These are phyloP conservation scores for Leptinotarsa texana DNA, from an alignment of 1,140 invertebrate species.

Conservation along the genomic window DNA sequence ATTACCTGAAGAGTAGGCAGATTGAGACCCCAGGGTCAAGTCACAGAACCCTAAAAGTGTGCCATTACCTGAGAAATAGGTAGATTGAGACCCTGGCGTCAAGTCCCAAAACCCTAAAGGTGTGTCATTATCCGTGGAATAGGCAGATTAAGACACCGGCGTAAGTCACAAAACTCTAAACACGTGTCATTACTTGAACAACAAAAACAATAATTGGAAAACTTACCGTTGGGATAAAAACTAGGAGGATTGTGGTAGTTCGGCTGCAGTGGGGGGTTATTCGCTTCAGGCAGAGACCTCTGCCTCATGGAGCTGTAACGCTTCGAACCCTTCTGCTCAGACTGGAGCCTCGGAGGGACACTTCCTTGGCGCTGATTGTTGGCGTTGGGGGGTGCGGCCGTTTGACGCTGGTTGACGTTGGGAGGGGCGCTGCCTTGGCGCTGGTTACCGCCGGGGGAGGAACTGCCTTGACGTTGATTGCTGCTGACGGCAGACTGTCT, in stretches of 20 bases:
- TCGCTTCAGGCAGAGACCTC: slow-evolving; percentile 56
- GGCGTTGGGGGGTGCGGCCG: background rate
- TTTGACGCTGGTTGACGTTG: background rate
- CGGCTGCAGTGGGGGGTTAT: slow-evolving; percentile 39
- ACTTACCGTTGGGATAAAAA: slow-evolving; percentile 50
- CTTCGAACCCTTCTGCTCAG: slow-evolving; percentile 57
- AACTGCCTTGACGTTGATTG: slow-evolving; percentile 52
- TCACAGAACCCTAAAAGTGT: too few species aligned
- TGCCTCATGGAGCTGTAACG: slow-evolving; percentile 61
- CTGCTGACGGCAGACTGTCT: slow-evolving; percentile 12
- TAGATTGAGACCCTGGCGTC: too few species aligned
- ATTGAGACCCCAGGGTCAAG: too few species aligned
- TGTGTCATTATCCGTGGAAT: too few species aligned
- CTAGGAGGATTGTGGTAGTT: slow-evolving; percentile 34
- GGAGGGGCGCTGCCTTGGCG: background rate
- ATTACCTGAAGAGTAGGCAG: too few species aligned
- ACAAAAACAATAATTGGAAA: background rate
- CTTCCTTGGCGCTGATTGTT: slow-evolving; percentile 52
- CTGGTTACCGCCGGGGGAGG: slow-evolving; percentile 49
- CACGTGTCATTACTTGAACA: too few species aligned
- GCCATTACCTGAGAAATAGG: too few species aligned
- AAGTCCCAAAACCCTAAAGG: too few species aligned
- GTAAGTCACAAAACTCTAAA: too few species aligned
- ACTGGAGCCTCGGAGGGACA: slow-evolving; percentile 60
- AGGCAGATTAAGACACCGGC: too few species aligned